A percentile compares a stretch with the other conserved stretches of the same genome.
Evolutionary conservation across 2,888 invertebrate species (phyloP).

Genomic region (Trissolcus japonicus): DNA sequence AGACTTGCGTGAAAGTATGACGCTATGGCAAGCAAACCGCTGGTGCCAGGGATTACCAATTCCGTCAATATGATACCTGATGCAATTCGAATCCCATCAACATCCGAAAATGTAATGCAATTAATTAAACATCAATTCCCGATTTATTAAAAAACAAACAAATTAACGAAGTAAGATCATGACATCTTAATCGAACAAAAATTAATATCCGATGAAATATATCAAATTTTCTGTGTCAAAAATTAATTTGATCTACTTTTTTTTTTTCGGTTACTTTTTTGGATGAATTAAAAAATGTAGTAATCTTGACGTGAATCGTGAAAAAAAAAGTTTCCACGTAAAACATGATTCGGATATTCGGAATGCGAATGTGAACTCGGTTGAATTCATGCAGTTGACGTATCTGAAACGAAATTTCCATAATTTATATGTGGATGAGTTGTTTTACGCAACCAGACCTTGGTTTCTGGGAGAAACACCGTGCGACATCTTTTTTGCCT

Average conservation of each 20-base stretch:
- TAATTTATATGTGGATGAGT: slow-evolving; percentile 16
- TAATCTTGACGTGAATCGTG: slow-evolving; percentile 1
- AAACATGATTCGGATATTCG: too few relatives aligned
- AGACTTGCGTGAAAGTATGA: slow-evolving; percentile 66
- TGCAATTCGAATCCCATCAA: slow-evolving; percentile 33
- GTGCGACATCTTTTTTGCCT: background rate
- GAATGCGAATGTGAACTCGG: too few relatives aligned
- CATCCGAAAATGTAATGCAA: slow-evolving; percentile 30
- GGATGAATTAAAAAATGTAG: too few relatives aligned
- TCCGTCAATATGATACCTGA: slow-evolving; percentile 40
- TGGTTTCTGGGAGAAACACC: slow-evolving; percentile 7
- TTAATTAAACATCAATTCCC: too few relatives aligned
- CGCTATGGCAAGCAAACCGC: slow-evolving; percentile 25
- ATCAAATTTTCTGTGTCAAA: too few relatives aligned
- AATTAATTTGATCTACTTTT: too few relatives aligned
- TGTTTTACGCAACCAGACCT: slow-evolving; percentile 25
- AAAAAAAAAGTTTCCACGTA: background rate
- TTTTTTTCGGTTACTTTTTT: too few relatives aligned
- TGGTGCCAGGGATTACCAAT: slow-evolving; percentile 44
- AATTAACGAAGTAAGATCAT: too few relatives aligned
- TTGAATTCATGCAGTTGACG: slow-evolving; percentile 18
- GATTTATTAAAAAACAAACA: too few relatives aligned
- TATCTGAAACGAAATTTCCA: slow-evolving; percentile 26
- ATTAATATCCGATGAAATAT: too few relatives aligned
- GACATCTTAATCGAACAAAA: too few relatives aligned